Evolutionary conservation across 1,140 invertebrate genomes (phyloP).

Genomic region (Ceratina japonica): DNA sequence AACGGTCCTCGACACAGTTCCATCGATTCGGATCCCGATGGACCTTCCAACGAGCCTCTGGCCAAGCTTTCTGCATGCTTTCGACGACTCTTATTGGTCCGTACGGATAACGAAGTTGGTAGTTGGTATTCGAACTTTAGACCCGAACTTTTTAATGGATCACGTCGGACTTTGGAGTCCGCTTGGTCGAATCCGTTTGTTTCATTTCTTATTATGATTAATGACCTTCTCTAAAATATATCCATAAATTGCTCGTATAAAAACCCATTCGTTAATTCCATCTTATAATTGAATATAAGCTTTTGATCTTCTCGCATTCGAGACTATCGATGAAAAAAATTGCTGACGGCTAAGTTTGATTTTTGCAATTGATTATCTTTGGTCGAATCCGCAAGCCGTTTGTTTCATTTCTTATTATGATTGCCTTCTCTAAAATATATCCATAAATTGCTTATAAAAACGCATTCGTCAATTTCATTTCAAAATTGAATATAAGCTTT

Average conservation of each 20-base stretch:
- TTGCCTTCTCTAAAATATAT: too few relatives aligned
- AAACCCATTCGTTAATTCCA: too few relatives aligned
- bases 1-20: constrained; percentile 51
- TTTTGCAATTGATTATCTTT: constrained; percentile 17
- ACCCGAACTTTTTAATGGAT: constrained; percentile 32
- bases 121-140: constrained; percentile 33
- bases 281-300: background rate
- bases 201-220: background rate
- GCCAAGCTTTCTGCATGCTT: background rate
- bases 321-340: background rate
- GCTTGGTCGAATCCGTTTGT: background rate
- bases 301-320: too few relatives aligned
- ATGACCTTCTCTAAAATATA: background rate
- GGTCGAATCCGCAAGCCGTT: too few relatives aligned
- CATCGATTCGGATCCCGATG: constrained; percentile 51
- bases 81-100: background rate
- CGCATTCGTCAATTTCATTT: too few relatives aligned
- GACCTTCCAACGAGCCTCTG: constrained; percentile 21
- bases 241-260: too few relatives aligned
- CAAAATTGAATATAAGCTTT: too few relatives aligned
- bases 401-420: too few relatives aligned
- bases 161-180: background rate
- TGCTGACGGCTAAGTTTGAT: background rate
- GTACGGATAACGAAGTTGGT: constrained; percentile 20
- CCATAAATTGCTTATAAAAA: too few relatives aligned